Evolutionary conservation across 2,888 invertebrate species (phyloP).

Genomic region (Phalera bucephala): DNA sequence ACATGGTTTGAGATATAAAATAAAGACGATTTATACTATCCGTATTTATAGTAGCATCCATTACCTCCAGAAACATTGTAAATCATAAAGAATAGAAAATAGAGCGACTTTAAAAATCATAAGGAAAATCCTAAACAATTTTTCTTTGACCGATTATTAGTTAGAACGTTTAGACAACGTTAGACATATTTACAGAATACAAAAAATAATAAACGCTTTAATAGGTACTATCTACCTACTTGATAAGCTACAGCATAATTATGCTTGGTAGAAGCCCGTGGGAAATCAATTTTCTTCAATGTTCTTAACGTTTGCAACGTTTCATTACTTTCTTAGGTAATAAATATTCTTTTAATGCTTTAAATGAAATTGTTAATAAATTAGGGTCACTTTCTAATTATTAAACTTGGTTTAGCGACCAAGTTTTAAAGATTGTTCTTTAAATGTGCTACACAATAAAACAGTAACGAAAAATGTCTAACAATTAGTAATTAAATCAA

Average conservation of each 20-base stretch:
- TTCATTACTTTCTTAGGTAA: constrained; percentile 36
- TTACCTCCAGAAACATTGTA: no score
- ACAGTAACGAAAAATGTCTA: constrained; percentile 2
- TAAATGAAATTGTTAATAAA: constrained; percentile 18
- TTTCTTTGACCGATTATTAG: no score
- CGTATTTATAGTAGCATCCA: no score
- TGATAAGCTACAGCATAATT: constrained; percentile 39
- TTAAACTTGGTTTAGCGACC: constrained; percentile 1
- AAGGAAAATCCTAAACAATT: no score
- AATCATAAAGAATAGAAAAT: no score
- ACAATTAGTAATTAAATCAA: constrained; percentile 1
- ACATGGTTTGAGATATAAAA: no score
- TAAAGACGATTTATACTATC: no score
- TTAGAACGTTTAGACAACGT: no score
- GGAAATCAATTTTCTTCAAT: constrained; percentile 51
- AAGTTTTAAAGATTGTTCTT: constrained; percentile 11
- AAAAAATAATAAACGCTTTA: no score
- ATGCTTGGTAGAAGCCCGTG: constrained; percentile 38
- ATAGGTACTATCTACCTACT: constrained; percentile 17
- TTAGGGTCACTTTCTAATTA: constrained; percentile 8
- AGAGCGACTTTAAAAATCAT: no score
- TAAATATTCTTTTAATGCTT: constrained; percentile 31
- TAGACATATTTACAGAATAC: no score
- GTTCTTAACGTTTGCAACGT: constrained; percentile 38
- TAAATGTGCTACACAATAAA: constrained; percentile 10